Evolutionary conservation across 2,888 invertebrate genomes (phyloP).

Genomic region (Cataglyphis albicans): DNA sequence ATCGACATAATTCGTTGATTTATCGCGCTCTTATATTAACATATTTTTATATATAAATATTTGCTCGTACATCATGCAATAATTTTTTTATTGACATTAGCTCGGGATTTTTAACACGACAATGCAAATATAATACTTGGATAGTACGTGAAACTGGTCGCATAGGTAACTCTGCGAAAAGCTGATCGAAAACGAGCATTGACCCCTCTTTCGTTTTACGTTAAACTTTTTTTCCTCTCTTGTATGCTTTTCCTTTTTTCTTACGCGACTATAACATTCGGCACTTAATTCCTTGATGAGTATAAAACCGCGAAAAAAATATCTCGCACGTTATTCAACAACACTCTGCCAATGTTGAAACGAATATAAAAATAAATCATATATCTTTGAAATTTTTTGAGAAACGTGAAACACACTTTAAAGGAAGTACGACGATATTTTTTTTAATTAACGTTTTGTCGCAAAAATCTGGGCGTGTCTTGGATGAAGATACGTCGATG

Average conservation of each 20-base stretch:
- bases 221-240: constrained; percentile 3
- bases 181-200: constrained; percentile 18
- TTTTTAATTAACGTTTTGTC: constrained; percentile 16
- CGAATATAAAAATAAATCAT: background rate
- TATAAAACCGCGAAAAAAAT: constrained; percentile 28
- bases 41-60: background rate
- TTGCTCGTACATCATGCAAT: background rate
- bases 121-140: background rate
- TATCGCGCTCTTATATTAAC: background rate
- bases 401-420: background rate
- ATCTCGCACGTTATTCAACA: constrained; percentile 13
- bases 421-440: background rate
- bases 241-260: constrained; percentile 18
- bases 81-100: background rate
- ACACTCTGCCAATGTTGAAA: background rate
- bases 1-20: background rate
- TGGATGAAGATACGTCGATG: constrained; percentile 16
- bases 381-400: background rate
- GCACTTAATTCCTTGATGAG: background rate
- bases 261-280: constrained; percentile 14
- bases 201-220: constrained; percentile 30
- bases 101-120: background rate
- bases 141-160: constrained; percentile 3
- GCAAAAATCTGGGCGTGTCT: background rate
- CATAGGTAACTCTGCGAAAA: constrained; percentile 11